Conservation (phyloP, 2,113 vertebrate species). For the Columba livia region DNA sequence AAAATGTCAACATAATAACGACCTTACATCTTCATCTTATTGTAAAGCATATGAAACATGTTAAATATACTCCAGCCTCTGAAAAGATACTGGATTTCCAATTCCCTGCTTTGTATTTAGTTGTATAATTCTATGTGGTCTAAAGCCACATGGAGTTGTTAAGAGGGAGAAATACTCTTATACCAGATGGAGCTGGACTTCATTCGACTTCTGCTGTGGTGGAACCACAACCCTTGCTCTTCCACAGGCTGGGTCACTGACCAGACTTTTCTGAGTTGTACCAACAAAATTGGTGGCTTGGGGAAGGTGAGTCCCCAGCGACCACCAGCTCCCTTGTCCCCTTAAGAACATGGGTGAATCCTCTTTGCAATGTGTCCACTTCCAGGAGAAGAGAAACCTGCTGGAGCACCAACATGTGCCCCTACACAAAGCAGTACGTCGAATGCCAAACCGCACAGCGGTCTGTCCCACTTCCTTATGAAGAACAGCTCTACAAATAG, state of each 20-base stretch:
- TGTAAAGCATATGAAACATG: not conserved
- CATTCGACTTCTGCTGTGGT: not conserved
- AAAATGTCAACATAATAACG: not conserved
- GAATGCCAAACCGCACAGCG: not conserved
- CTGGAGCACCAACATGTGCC: accelerated
- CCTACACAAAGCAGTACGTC: not conserved
- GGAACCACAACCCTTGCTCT: not conserved
- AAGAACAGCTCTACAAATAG: not conserved
- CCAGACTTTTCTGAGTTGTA: not conserved
- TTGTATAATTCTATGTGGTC: not conserved
- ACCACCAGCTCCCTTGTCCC: not conserved
- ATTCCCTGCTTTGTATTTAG: not conserved
- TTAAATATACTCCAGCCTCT: not conserved
- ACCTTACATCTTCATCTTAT: not conserved
- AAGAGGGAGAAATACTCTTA: not conserved
- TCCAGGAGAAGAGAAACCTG: not conserved
- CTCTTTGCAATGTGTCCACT: not conserved
- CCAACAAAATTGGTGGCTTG: not conserved
- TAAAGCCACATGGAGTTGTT: not conserved
- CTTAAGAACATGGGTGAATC: not conserved
- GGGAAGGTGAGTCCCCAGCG: not conserved
- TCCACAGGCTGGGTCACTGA: not conserved
- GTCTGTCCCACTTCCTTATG: not conserved
- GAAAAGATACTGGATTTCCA: not conserved
- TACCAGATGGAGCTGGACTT: not conserved